Percentiles rank a stretch among this genome's conserved stretches.
Conservation (phyloP, 2,113 vertebrate genomes). For the Erinaceus europaeus region DNA sequence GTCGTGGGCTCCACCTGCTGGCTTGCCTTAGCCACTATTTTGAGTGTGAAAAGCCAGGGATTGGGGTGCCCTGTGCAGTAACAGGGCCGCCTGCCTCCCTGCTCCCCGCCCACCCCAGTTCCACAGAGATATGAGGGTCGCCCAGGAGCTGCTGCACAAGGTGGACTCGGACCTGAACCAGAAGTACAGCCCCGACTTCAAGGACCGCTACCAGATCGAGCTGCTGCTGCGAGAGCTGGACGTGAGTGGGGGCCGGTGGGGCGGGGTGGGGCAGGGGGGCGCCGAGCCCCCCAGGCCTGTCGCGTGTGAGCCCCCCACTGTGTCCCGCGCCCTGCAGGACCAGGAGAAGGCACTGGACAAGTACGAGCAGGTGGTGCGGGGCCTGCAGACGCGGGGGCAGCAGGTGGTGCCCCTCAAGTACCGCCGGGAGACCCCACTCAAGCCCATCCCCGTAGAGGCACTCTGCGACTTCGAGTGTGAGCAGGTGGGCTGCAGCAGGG, state of each 20-base stretch:
- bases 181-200: conserved; percentile 96
- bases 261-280: too few species aligned
- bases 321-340: conserved; percentile 81
- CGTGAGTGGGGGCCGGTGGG: conserved; percentile 80
- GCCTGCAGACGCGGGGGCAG: conserved; percentile 89
- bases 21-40: too few species aligned
- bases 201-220: conserved; percentile 94
- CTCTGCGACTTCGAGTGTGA: conserved; percentile 93
- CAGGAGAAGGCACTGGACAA: conserved; percentile 93
- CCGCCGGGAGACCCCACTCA: conserved; percentile 84
- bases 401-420: conserved; percentile 91
- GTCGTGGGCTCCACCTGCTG: too few species aligned
- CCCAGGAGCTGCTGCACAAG: conserved; percentile 91
- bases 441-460: conserved; percentile 91
- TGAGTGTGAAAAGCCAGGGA: too few species aligned
- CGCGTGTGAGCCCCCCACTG: too few species aligned
- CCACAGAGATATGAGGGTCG: conserved; percentile 91
- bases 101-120: conserved; percentile 80
- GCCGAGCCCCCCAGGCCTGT: too few species aligned
- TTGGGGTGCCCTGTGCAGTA: too few species aligned
- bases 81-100: too few species aligned
- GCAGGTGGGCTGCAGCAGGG: conserved; percentile 80
- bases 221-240: conserved; percentile 90
- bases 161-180: conserved; percentile 92
- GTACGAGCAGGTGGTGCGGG: conserved; percentile 87